phyloP scores from a whole-genome alignment of 2,888 invertebrate species.

The Torymus tubicola region DNA sequence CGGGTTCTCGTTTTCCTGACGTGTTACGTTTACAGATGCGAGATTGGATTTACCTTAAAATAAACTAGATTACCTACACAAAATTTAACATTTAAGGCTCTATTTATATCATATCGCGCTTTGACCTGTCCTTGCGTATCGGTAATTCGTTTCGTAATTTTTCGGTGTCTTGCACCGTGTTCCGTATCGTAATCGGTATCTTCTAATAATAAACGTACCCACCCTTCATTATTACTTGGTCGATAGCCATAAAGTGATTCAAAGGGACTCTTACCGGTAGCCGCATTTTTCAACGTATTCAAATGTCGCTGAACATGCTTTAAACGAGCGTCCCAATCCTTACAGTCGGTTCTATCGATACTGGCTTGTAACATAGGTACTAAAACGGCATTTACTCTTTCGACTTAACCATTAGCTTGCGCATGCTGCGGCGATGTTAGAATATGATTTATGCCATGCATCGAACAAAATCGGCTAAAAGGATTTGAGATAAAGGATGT shows the following conservation, averaged over 20 bases:
- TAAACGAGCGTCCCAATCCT: neutral
- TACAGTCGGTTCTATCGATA: neutral
- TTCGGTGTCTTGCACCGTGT: neutral
- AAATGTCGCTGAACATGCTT: neutral
- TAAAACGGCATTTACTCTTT: constrained; percentile 7
- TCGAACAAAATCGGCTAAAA: neutral
- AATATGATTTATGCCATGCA: neutral
- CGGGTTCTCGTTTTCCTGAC: too few species aligned
- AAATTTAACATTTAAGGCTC: neutral
- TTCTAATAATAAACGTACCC: too few species aligned
- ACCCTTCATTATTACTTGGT: neutral
- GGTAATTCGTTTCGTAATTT: too few species aligned
- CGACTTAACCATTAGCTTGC: neutral
- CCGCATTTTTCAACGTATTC: neutral
- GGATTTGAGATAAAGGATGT: neutral
- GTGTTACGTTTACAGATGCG: too few species aligned
- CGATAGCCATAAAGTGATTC: neutral
- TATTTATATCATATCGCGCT: neutral
- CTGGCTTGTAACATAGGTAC: constrained; percentile 3
- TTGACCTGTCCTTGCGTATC: neutral
- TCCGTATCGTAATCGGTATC: neutral
- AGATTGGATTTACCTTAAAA: constrained; percentile 4
- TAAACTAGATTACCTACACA: constrained; percentile 5
- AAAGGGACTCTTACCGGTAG: neutral
- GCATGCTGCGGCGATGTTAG: constrained; percentile 12